A percentile compares a stretch with the other conserved stretches of the same genome.
phyloP scores from a whole-genome alignment of 1,140 invertebrate species.

The Stegodyphus mimosarum region DNA sequence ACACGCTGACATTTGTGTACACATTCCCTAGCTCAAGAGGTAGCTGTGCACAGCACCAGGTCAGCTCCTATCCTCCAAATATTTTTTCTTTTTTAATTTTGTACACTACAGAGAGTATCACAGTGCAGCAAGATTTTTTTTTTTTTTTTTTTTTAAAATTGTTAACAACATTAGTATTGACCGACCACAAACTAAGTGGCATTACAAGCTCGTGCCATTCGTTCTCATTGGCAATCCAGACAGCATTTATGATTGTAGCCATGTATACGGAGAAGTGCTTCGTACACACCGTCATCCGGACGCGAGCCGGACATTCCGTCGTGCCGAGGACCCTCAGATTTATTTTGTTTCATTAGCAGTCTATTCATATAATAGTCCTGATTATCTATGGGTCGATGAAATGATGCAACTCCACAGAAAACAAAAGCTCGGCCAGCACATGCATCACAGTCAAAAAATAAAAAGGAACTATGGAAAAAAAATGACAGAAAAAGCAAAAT shows the following conservation, averaged over 20 bases:
- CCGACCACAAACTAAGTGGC: neutral
- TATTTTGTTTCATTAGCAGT: neutral
- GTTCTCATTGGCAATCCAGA: neutral
- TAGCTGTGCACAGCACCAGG: constrained; percentile 46
- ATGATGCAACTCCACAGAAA: neutral
- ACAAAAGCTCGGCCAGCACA: constrained; percentile 44
- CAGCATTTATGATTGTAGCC: constrained; percentile 31
- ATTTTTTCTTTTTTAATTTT: constrained; percentile 29
- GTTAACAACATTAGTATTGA: neutral
- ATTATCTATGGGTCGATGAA: constrained; percentile 40
- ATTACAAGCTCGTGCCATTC: constrained; percentile 13
- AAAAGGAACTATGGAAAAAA: constrained; percentile 54
- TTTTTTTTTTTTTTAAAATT: neutral
- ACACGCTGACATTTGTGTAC: constrained; percentile 13
- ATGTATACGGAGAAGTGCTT: neutral
- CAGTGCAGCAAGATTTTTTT: constrained; percentile 53
- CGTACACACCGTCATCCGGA: neutral
- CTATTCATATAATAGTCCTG: neutral
- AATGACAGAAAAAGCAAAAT: constrained; percentile 35
- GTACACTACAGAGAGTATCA: constrained; percentile 58
- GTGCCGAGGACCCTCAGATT: neutral
- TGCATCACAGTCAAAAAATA: constrained; percentile 36
- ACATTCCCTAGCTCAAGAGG: constrained; percentile 14
- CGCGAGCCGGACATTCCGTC: constrained; percentile 1
- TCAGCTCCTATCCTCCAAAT: constrained; percentile 16